phyloP scores from a whole-genome alignment of 1,140 invertebrate genomes.

The Pantala flavescens region DNA sequence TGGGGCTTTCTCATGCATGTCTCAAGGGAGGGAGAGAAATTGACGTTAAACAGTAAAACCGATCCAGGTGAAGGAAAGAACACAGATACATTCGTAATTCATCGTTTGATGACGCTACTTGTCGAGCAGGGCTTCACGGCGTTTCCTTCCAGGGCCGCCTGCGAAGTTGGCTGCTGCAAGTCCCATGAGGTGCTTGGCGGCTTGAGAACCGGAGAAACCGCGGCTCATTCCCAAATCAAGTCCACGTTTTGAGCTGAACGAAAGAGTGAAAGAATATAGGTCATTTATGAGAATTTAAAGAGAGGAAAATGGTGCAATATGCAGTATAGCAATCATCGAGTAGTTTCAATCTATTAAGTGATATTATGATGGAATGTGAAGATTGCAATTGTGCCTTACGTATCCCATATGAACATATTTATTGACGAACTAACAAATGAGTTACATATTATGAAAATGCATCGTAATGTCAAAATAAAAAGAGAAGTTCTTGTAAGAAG shows the following conservation, averaged over 20 bases:
- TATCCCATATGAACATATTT: no score
- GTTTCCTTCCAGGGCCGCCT: slow-evolving; percentile 73
- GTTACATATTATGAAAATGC: no score
- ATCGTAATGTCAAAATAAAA: no score
- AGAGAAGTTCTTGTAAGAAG: no score
- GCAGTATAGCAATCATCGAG: background rate
- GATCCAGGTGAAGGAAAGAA: no score
- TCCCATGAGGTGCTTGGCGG: slow-evolving; percentile 82
- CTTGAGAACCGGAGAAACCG: slow-evolving; percentile 76
- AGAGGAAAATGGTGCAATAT: background rate
- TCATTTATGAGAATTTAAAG: background rate
- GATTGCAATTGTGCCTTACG: no score
- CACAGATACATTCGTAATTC: no score
- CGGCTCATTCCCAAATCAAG: slow-evolving; percentile 71
- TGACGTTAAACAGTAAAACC: no score
- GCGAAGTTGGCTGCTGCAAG: slow-evolving; percentile 74
- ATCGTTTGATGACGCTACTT: background rate
- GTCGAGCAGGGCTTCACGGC: slow-evolving; percentile 38
- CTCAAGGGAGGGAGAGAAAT: no score
- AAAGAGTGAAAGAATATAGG: slow-evolving; percentile 20
- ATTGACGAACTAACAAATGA: no score
- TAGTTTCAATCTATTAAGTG: background rate
- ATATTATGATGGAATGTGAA: background rate
- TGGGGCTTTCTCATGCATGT: no score
- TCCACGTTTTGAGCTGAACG: slow-evolving; percentile 62